Conservation (phyloP, 1,140 invertebrate species). For the Caenorhabditis briggsae region DNA sequence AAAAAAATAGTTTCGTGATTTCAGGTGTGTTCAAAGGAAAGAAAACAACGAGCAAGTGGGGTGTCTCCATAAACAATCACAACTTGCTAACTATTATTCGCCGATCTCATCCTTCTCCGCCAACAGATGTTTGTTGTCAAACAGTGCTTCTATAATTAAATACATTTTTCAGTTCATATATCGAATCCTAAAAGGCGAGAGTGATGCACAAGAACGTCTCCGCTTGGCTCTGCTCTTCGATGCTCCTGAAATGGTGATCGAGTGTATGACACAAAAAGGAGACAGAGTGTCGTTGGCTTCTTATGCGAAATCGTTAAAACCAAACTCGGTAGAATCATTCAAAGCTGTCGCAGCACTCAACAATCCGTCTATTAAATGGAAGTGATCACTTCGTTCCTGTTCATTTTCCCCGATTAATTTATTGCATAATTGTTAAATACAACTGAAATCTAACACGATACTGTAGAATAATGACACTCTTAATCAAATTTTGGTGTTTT, state of each 20-base stretch:
- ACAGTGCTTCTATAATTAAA: background rate
- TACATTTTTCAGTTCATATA: constrained; percentile 17
- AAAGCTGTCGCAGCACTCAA: constrained; percentile 25
- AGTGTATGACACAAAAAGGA: constrained; percentile 51
- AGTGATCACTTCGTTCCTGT: background rate
- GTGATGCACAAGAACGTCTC: constrained; percentile 36
- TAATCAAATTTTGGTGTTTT: background rate
- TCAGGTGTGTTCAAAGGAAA: constrained; percentile 43
- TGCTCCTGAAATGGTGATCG: constrained; percentile 45
- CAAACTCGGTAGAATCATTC: constrained; percentile 32
- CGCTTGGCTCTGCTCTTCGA: constrained; percentile 35
- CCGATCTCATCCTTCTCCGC: constrained; percentile 24
- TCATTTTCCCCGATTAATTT: background rate
- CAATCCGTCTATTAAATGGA: constrained; percentile 43
- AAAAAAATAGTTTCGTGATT: background rate
- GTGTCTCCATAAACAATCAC: constrained; percentile 49
- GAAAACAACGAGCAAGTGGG: constrained; percentile 45
- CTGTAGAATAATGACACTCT: background rate
- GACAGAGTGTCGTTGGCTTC: constrained; percentile 23
- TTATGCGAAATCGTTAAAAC: constrained; percentile 17
- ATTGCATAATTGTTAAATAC: background rate
- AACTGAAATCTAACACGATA: background rate
- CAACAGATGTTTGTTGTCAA: constrained; percentile 5
- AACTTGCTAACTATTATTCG: constrained; percentile 25
- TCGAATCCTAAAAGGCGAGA: constrained; percentile 30